Base-by-base conservation (phyloP, 2,888 invertebrate genomes). In the Drosophila neotestacea region DNA sequence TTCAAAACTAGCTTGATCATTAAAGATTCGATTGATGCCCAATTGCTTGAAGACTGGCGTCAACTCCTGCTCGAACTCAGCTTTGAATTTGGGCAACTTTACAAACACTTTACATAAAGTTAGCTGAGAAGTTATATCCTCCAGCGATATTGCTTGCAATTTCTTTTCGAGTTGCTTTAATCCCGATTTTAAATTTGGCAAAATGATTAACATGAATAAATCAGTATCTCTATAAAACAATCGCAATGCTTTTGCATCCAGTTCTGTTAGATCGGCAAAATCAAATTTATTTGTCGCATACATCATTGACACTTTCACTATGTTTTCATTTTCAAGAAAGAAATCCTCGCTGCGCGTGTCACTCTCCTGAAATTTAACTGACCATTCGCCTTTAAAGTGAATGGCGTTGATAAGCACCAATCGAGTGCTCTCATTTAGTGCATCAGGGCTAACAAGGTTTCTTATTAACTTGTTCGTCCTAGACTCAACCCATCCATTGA, bases 371-470 rank as follows among this genome's bases (percentile, higher is more conserved):
- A 98, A 98, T 85, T 94, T 93, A 98, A 98, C 83, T 41, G 93
- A 92, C 97, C 97, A 97, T 27, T 94, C 93, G 16, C 96, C 96
- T 93, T 97, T 97, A 92, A 97, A 97, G 90, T 97, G 96, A 28
- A 97, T 94, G 4, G 97, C 97, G 90, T 97, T 97, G 1, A 96
- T 94, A 1, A 97, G 93, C 4, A 97, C 95, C 71, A 97, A 90
- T 36, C 94, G 92, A 4, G 96, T 95, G 4, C 91, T 73, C 0
- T 60, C 27, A 84, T 92, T 81, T 0, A 97, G 85, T 87, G 93
- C 92, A 68, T 93, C 94, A 0, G 94, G 32, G 0, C 93, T 89
- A 41, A 98, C 93, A 6, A 98, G 93, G 81, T 97, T 94, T 79
- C 95, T 95, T 69, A 98, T 98, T 90, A 95, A 96, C 3, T 95